Evolutionary conservation across 2,888 invertebrate species (phyloP), one percentile per base, ranked within the genome.

Genomic region (Onthophagus sagittarius): DNA sequence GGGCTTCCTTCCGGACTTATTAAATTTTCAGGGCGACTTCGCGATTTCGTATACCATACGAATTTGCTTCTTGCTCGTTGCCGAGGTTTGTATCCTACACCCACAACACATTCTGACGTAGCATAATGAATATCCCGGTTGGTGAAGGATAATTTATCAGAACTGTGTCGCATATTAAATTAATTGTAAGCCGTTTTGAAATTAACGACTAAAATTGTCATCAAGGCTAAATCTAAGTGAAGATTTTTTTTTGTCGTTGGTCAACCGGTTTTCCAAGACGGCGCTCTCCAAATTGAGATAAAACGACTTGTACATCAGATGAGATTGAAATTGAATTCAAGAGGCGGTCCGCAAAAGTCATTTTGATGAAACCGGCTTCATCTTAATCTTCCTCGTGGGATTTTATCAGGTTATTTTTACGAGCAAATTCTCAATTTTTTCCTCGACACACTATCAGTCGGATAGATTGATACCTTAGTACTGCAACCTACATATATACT

Each of bases 291-390:
- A 53, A 53, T 53, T 53, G 39, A 11, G 39, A 53, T 53, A 76
- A 75, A 75, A 76, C 75, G 74, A 72, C 71, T 75, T 72, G 74
- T 23, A 23, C 74, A 70, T 67, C 70, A 73, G 81, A 81, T 81
- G 81, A 80, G 80, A 77, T 80, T 78, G 79, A 79, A 82, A 82
- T 82, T 82, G 80, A 78, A 81, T 82, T 81, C 80, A 72, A 23
- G 75, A 23, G 31, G 70, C 73, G 73, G 73, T 69, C 63, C 67
- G 71, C 73, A 71, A 73, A 73, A 63, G 73, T 67, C 67, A 73
- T 71, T 71, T 71, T 71, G 62, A 63, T 13, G 72, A 15, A 72
- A 39, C 33, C 64, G 67, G 14, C 62, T 13, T 62, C 71, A 14
- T 71, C 62, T 71, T 71, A 53, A 53, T 53, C 39, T 53, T 53